Evolutionary conservation across 2,113 vertebrate genomes (phyloP).

Genomic region (Austrofundulus limnaeus): DNA sequence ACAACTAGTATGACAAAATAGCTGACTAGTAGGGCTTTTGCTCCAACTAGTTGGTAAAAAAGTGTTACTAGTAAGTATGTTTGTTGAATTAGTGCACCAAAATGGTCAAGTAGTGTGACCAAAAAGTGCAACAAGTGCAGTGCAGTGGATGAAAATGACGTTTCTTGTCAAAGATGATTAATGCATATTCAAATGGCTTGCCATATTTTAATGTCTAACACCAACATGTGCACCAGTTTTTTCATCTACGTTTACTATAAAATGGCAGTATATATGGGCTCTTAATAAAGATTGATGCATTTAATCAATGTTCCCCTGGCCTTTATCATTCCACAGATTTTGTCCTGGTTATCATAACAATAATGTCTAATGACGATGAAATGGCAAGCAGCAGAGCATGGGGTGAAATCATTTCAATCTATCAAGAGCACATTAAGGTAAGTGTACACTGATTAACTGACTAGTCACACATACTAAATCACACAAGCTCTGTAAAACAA

Average conservation of each 20-base stretch:
- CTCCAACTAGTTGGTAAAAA: too few species aligned
- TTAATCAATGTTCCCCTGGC: constrained; percentile 71
- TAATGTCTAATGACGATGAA: constrained; percentile 60
- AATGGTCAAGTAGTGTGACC: too few species aligned
- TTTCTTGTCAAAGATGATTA: too few species aligned
- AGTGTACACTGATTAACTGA: constrained; percentile 56
- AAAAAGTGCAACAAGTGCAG: too few species aligned
- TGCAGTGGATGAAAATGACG: too few species aligned
- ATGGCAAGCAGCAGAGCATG: constrained; percentile 37
- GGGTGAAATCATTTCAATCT: constrained; percentile 51
- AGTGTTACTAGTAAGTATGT: too few species aligned
- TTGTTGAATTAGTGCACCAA: too few species aligned
- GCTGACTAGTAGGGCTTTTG: too few species aligned
- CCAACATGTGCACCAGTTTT: constrained; percentile 35
- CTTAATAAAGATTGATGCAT: constrained; percentile 72
- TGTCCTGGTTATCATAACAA: constrained; percentile 69
- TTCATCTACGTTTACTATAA: constrained; percentile 42
- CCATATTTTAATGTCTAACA: constrained; percentile 50
- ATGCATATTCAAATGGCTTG: too few species aligned
- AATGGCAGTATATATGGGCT: constrained; percentile 21
- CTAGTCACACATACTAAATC: constrained; percentile 53
- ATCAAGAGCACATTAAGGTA: constrained; percentile 65
- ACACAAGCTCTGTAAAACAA: constrained; percentile 58
- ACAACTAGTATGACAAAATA: too few species aligned
- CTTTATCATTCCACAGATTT: constrained; percentile 55